Evolutionary conservation across 2,888 invertebrate genomes (phyloP).

Genomic region (Eilema griseolum): DNA sequence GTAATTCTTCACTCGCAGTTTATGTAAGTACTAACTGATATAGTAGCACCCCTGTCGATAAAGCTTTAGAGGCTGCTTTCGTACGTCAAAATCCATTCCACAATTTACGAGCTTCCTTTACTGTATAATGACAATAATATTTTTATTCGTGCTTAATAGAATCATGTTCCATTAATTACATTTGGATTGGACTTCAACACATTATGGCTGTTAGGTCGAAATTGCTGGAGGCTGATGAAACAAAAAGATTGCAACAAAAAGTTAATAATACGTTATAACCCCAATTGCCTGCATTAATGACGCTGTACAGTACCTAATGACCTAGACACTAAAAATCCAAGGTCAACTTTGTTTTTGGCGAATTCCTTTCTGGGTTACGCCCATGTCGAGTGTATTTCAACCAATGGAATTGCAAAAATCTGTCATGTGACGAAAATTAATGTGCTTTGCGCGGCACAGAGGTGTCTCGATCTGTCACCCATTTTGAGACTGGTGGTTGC

Average conservation of each 20-base stretch:
- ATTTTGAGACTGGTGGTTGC: too few relatives aligned
- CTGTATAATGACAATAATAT: not conserved
- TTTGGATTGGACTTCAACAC: not conserved
- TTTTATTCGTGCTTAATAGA: not conserved
- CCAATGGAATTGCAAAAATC: too few relatives aligned
- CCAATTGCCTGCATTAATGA: slow-evolving; percentile 5
- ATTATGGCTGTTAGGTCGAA: slow-evolving; percentile 6
- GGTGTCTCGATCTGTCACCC: too few relatives aligned
- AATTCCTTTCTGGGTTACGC: not conserved
- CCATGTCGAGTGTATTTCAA: not conserved
- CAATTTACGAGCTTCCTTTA: not conserved
- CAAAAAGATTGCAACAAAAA: slow-evolving; percentile 17
- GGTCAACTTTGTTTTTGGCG: not conserved
- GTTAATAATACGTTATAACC: slow-evolving; percentile 12
- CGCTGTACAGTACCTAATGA: slow-evolving; percentile 1
- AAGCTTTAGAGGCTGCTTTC: too few relatives aligned
- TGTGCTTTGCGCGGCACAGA: too few relatives aligned
- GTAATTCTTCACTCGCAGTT: too few relatives aligned
- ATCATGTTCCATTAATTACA: not conserved
- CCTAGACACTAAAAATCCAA: slow-evolving; percentile 13
- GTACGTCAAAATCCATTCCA: too few relatives aligned
- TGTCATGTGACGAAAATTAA: too few relatives aligned
- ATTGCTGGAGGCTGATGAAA: not conserved
- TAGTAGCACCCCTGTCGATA: too few relatives aligned
- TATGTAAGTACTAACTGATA: too few relatives aligned